phyloP scores from a whole-genome alignment of 2,797 vertebrate genomes.

The Yasuhikotakia modesta region DNA sequence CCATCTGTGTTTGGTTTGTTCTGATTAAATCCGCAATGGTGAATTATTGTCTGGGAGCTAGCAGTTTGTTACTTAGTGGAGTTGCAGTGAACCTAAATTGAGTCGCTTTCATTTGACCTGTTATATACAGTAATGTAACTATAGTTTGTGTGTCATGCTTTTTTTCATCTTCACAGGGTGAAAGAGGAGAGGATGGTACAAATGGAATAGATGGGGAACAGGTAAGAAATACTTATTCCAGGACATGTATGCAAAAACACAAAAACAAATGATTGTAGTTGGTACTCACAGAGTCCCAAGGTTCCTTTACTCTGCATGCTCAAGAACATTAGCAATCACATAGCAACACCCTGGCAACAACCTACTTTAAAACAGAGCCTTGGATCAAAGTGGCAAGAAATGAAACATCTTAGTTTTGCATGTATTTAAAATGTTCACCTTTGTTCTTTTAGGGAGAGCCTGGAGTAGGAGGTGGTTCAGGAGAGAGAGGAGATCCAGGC shows the following conservation, averaged over 20 bases:
- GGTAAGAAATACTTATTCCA: slow-evolving; percentile 66
- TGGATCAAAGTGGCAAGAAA: no score
- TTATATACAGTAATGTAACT: background rate
- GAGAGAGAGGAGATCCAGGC: slow-evolving; percentile 76
- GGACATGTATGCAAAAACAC: background rate
- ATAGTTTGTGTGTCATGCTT: background rate
- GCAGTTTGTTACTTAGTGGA: background rate
- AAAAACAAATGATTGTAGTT: no score
- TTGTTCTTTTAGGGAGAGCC: no score
- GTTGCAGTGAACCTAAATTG: background rate
- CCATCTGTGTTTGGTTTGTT: slow-evolving; percentile 14
- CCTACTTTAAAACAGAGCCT: no score
- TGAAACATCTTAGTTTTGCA: no score
- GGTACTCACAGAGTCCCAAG: no score
- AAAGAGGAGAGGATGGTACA: slow-evolving; percentile 78
- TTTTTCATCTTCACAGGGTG: slow-evolving; percentile 73
- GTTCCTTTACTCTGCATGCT: no score
- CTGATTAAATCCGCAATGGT: slow-evolving; percentile 28
- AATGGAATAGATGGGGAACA: slow-evolving; percentile 81
- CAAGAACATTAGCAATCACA: no score
- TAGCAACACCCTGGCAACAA: no score
- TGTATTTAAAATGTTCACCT: no score
- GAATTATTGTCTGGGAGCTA: background rate
- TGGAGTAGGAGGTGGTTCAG: slow-evolving; percentile 73
- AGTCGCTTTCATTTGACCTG: background rate